Conservation (phyloP, 2,797 vertebrate genomes). For the Sciurus vulgaris region DNA sequence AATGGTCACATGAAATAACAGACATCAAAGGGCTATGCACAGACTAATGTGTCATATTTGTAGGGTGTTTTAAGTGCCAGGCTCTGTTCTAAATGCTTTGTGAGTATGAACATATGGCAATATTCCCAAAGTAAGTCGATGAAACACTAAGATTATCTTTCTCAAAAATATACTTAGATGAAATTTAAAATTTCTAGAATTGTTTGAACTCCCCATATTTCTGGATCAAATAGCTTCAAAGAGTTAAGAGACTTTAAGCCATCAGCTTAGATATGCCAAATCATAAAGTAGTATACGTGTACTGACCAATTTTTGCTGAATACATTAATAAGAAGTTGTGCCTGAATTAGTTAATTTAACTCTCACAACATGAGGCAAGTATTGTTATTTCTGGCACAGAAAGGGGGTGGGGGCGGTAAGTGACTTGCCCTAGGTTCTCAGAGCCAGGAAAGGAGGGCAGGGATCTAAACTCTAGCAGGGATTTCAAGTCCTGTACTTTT, state of each 20-base stretch:
- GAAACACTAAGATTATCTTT: neutral
- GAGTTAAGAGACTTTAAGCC: neutral
- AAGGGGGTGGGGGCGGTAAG: neutral
- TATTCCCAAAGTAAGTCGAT: neutral
- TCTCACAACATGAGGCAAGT: too few species aligned
- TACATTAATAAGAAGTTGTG: neutral
- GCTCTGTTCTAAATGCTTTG: neutral
- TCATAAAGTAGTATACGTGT: neutral
- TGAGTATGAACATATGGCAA: neutral
- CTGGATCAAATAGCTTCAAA: neutral
- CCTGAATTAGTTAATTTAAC: neutral
- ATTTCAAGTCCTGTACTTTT: neutral
- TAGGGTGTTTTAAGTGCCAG: neutral
- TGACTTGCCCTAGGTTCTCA: neutral
- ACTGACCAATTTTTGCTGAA: neutral
- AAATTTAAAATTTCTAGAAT: neutral
- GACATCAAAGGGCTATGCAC: neutral
- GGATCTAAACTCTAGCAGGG: neutral
- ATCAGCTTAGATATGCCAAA: neutral
- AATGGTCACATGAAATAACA: neutral
- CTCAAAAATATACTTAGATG: neutral
- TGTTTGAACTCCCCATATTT: neutral
- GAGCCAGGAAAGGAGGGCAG: neutral
- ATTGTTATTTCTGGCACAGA: neutral
- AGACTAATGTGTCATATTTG: neutral